These are phyloP conservation scores for Choloepus didactylus DNA, from an alignment of 2,797 vertebrate species.

Conservation along the genomic window DNA sequence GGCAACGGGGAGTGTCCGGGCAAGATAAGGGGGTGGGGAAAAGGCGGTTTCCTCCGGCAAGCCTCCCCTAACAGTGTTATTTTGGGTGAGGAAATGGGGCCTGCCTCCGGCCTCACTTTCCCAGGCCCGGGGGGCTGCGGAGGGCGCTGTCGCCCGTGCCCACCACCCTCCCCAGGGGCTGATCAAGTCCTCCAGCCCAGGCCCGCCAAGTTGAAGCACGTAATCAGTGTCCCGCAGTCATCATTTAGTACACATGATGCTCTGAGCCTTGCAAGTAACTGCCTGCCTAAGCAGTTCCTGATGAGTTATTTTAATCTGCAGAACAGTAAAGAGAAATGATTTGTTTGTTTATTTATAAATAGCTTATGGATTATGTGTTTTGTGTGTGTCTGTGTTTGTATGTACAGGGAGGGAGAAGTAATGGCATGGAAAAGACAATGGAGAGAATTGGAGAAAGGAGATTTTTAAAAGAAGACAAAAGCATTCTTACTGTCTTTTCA, in stretches of 20 bases:
- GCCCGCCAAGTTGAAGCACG: too few species aligned
- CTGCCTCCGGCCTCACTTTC: too few species aligned
- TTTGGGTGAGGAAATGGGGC: too few species aligned
- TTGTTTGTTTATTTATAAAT: conserved; percentile 41
- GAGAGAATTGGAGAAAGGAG: neutral
- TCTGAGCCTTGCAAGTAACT: neutral
- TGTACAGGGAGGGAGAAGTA: neutral
- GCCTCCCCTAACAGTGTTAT: too few species aligned
- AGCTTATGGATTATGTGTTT: neutral
- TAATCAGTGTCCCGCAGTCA: too few species aligned
- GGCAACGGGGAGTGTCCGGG: too few species aligned
- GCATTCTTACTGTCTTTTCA: neutral
- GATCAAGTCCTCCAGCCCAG: too few species aligned
- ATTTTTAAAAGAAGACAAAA: neutral
- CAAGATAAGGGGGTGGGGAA: too few species aligned
- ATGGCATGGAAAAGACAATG: neutral
- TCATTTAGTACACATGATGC: neutral
- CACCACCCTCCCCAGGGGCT: too few species aligned
- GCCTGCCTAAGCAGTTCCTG: conserved; percentile 19
- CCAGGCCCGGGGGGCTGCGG: too few species aligned
- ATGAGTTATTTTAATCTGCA: conserved; percentile 52
- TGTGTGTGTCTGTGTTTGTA: neutral
- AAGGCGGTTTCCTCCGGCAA: too few species aligned
- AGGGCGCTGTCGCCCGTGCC: too few species aligned
- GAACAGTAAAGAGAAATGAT: conserved; percentile 24